A percentile compares a stretch with the other conserved stretches of the same genome.
These are phyloP conservation scores for Hemiprocne comata DNA, from an alignment of 2,113 vertebrate species.

Conservation along the genomic window DNA sequence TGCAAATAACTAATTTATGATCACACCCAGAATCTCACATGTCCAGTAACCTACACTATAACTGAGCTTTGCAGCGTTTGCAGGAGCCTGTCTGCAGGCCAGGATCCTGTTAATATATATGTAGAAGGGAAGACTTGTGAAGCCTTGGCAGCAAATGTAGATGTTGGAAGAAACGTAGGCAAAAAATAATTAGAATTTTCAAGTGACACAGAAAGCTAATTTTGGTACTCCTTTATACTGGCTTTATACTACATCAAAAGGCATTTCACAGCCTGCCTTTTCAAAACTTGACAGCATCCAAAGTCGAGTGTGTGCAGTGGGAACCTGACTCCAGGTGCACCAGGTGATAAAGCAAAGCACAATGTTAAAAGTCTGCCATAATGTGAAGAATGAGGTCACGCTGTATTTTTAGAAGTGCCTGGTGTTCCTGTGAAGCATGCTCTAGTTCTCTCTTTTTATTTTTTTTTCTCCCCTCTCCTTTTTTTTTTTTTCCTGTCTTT, in stretches of 20 bases:
- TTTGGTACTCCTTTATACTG: neutral
- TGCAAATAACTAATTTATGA: neutral
- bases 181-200: conserved; percentile 33
- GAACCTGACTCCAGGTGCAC: conserved; percentile 54
- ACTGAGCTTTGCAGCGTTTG: neutral
- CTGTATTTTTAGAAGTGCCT: conserved; percentile 55
- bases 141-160: conserved; percentile 16
- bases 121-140: neutral
- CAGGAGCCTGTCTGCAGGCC: neutral
- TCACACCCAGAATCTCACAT: neutral
- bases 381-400: conserved; percentile 57
- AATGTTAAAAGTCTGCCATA: neutral
- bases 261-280: neutral
- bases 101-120: neutral
- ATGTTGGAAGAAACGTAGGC: neutral
- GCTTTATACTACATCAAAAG: conserved; percentile 11
- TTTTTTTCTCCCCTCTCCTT: neutral
- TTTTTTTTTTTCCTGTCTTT: neutral
- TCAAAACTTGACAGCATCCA: conserved; percentile 47
- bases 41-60: neutral
- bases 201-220: conserved; percentile 2
- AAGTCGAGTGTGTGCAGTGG: neutral
- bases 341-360: conserved; percentile 49
- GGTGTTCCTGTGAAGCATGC: conserved; percentile 18
- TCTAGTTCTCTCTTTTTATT: neutral